These are phyloP conservation scores for Crocallis elinguaria DNA, from an alignment of 2,888 invertebrate species.

Conservation along the genomic window DNA sequence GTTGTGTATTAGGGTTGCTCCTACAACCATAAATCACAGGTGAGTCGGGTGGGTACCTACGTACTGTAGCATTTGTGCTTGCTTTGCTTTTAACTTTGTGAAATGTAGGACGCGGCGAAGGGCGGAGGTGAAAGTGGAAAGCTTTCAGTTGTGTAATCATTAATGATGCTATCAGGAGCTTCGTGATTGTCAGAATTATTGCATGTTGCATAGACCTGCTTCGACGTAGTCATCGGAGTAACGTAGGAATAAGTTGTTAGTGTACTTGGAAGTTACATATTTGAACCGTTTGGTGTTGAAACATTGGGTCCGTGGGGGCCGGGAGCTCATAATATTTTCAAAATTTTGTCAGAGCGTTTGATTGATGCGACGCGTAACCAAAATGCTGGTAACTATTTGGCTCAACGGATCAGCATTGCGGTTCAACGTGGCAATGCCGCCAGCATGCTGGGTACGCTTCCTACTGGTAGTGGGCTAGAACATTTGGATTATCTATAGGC, in stretches of 20 bases:
- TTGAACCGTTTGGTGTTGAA: no score
- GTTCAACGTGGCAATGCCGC: no score
- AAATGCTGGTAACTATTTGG: no score
- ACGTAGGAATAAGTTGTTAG: neutral
- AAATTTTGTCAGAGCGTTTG: no score
- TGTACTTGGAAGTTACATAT: neutral
- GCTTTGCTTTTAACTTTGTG: conserved; percentile 25
- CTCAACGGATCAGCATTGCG: no score
- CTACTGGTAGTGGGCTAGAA: no score
- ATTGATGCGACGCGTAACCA: no score
- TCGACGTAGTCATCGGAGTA: conserved; percentile 6
- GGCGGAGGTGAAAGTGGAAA: conserved; percentile 6
- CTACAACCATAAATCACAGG: conserved; percentile 52
- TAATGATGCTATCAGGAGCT: conserved; percentile 25
- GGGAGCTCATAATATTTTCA: no score
- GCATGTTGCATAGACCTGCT: conserved; percentile 19
- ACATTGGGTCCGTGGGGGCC: no score
- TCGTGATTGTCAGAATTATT: conserved; percentile 13
- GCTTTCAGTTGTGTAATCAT: conserved; percentile 18
- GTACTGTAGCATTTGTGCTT: conserved; percentile 21
- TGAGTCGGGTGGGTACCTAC: conserved; percentile 42
- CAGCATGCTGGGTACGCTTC: no score
- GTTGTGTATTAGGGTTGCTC: conserved; percentile 36
- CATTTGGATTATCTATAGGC: no score
- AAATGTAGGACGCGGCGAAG: conserved; percentile 19